Conservation (phyloP, 2,113 vertebrate genomes). For the Hippolais icterina region DNA sequence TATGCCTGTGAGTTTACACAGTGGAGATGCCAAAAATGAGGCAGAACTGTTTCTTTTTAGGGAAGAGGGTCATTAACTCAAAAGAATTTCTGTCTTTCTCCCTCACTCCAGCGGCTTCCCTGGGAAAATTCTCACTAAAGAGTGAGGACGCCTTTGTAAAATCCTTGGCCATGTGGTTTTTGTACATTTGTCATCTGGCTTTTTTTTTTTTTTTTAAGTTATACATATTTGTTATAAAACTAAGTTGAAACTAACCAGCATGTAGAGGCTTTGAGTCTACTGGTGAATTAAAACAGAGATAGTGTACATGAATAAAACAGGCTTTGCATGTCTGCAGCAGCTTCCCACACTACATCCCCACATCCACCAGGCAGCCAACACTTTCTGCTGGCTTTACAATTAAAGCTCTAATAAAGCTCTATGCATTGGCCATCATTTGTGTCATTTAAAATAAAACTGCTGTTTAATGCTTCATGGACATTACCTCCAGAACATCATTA, state of each 20-base stretch:
- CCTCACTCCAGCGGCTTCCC: not conserved
- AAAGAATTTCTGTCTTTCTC: not conserved
- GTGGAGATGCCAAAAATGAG: not conserved
- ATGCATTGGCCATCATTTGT: not conserved
- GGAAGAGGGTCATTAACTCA: not conserved
- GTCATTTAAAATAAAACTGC: not conserved
- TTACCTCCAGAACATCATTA: not conserved
- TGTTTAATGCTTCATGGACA: not conserved
- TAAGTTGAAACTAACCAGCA: constrained; percentile 25
- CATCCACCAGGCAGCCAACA: not conserved
- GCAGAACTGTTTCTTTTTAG: not conserved
- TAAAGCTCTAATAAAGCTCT: not conserved
- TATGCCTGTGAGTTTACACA: not conserved
- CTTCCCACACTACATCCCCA: not conserved
- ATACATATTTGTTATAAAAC: not conserved
- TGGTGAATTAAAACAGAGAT: not conserved
- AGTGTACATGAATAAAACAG: not conserved
- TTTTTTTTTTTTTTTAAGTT: not conserved
- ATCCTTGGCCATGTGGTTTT: constrained; percentile 21
- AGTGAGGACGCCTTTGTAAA: not conserved
- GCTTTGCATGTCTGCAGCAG: not conserved
- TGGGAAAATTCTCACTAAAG: constrained; percentile 22
- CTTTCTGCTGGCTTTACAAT: not conserved
- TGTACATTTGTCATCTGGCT: constrained; percentile 10
- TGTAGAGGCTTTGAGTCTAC: not conserved